These are phyloP conservation scores for Hoplostethus mediterraneus DNA, from an alignment of 2,797 vertebrate species.

Conservation along the genomic window DNA sequence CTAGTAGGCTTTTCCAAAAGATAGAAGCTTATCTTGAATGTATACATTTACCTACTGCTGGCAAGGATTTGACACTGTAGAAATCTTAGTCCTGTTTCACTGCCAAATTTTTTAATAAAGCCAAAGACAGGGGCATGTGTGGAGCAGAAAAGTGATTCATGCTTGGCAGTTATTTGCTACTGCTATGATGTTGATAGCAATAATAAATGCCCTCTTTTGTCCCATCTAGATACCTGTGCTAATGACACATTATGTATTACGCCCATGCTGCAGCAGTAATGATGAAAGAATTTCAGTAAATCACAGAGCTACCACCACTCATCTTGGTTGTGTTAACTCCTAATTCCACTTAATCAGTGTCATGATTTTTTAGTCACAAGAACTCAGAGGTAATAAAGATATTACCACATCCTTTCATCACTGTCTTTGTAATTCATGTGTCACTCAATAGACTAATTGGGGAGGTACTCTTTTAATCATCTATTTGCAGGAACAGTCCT, in stretches of 20 bases:
- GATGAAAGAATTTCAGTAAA: too few species aligned
- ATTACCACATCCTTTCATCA: background rate
- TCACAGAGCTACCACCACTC: too few species aligned
- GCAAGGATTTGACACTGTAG: conserved; percentile 48
- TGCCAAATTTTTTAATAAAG: conserved; percentile 10
- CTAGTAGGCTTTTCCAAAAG: conserved; percentile 17
- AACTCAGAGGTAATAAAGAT: background rate
- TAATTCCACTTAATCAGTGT: background rate
- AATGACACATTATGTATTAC: too few species aligned
- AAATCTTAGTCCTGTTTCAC: conserved; percentile 26
- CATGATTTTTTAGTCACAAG: background rate
- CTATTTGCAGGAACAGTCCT: too few species aligned
- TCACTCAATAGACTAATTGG: background rate
- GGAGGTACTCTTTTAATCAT: too few species aligned
- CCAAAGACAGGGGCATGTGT: background rate
- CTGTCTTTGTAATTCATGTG: background rate
- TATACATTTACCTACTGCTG: conserved; percentile 70
- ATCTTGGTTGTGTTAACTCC: background rate
- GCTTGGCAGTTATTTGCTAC: background rate
- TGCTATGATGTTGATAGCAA: too few species aligned
- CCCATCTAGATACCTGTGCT: too few species aligned
- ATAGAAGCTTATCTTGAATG: conserved; percentile 54
- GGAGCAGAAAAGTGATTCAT: background rate
- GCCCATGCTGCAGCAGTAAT: too few species aligned
- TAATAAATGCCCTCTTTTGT: too few species aligned